phyloP scores from a whole-genome alignment of 2,113 vertebrate species.

The Pseudonaja textilis region DNA sequence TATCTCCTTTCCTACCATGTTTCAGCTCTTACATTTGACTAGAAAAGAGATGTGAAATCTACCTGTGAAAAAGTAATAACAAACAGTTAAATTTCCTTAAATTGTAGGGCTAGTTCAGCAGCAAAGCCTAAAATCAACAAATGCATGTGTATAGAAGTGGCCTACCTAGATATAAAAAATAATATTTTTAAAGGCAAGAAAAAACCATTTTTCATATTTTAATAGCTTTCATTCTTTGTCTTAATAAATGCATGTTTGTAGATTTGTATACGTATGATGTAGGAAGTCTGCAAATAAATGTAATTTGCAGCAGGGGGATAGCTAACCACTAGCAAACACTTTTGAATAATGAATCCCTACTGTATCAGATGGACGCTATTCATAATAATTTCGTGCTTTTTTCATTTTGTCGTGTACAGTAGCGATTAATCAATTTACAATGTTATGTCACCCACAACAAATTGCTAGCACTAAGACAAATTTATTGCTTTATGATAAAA shows the following conservation, averaged over 20 bases:
- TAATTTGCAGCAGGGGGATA: slow-evolving; percentile 80
- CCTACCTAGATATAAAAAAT: slow-evolving; percentile 27
- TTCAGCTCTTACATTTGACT: background rate
- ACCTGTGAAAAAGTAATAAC: background rate
- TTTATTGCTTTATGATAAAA: slow-evolving; percentile 91
- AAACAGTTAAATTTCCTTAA: background rate
- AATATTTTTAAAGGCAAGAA: slow-evolving; percentile 53
- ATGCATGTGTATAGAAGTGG: slow-evolving; percentile 29
- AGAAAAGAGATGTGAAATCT: background rate
- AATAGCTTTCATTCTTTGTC: slow-evolving; percentile 84
- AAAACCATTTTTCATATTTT: slow-evolving; percentile 83
- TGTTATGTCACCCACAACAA: slow-evolving; percentile 87
- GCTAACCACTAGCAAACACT: slow-evolving; percentile 80
- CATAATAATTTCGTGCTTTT: slow-evolving; percentile 90
- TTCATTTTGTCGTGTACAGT: slow-evolving; percentile 83
- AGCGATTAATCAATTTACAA: slow-evolving; percentile 88
- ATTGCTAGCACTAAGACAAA: slow-evolving; percentile 87
- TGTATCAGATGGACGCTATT: slow-evolving; percentile 85
- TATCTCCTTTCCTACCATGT: background rate
- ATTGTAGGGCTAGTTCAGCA: background rate
- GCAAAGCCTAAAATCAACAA: slow-evolving; percentile 13
- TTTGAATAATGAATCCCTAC: slow-evolving; percentile 86
- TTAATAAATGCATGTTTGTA: slow-evolving; percentile 87
- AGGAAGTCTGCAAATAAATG: slow-evolving; percentile 85
- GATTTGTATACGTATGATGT: slow-evolving; percentile 84